Conservation (phyloP, 37 sponge, comb jelly and placozoan species). For the Chondrilla cf. caribensis region DNA sequence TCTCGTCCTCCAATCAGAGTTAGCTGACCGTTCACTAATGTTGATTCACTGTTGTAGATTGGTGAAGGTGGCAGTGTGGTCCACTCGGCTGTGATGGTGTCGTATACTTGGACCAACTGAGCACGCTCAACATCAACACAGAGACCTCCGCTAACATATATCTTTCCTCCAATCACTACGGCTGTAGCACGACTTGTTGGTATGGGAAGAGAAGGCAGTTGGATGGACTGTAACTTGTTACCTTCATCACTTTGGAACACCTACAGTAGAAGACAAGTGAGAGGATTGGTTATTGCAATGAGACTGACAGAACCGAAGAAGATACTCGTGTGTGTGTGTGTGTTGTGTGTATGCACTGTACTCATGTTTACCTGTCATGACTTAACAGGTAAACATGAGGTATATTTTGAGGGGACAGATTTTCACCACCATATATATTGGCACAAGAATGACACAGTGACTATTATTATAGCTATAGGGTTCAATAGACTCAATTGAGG, state of each 20-base stretch:
- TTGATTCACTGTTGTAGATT: background rate
- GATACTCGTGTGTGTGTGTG: too few species aligned
- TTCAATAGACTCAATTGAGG: too few species aligned
- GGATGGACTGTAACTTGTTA: background rate
- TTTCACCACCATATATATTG: too few species aligned
- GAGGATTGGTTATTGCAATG: too few species aligned
- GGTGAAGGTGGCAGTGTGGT: background rate
- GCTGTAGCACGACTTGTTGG: background rate
- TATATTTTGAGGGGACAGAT: too few species aligned
- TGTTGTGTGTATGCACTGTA: too few species aligned
- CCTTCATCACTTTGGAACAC: slow-evolving; percentile 9
- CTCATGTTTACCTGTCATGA: too few species aligned
- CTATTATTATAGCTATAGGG: too few species aligned
- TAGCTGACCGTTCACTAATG: background rate
- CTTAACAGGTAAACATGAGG: too few species aligned
- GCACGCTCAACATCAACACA: background rate
- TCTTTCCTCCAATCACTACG: background rate
- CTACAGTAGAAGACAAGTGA: background rate
- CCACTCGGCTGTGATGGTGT: background rate
- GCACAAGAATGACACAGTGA: too few species aligned
- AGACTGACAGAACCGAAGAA: too few species aligned
- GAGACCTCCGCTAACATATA: background rate
- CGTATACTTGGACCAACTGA: background rate
- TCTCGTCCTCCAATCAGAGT: background rate
- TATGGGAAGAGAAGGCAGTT: background rate